Base-by-base conservation (phyloP, 2,888 invertebrate species). In the Orthosia gracilis region DNA sequence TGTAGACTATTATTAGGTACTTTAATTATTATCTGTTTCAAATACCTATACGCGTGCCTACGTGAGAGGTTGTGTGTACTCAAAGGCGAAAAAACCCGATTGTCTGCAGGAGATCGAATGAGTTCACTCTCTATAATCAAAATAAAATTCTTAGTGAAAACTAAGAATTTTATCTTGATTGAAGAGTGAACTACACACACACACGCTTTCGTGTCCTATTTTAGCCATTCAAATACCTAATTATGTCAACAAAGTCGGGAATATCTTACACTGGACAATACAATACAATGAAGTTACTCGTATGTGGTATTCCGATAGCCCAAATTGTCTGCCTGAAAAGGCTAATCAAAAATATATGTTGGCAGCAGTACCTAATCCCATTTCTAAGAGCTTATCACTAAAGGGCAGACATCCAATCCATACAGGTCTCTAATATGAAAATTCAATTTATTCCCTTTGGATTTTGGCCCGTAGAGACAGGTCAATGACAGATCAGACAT, bases 371-470 rank as follows among this genome's bases (percentile, higher is more conserved):
- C 15, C 23, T 26, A 71, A 61, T 65, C 55, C 13, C 12, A 65
- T 72, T 50, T 31, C 21, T 23, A 12, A 26, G 17, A 21, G 18
- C 21, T 65, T 76, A 59, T 77, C 62, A n/a, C 13, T 61, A 72
- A 66, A 18, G 18, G 17, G 17, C 57, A 54, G 45, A 64, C 63
- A 15, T 58, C 15, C 31, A 52, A 62, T 61, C 15, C 26, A 63
- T 50, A 50, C 49, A 66, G 18, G 18, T 9, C 26, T 11, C 17
- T 50, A 77, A 45, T 57, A 57, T 49, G 49, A 58, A 78, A 74
- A 78, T 74, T 68, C 61, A 65, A 78, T 78, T 65, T 62, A 74
- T 31, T 58, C 31, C n/a, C 47, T 59, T 31, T n/a, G n/a, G n/a
- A n/a, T n/a, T n/a, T n/a, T 31, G 23, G 61, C 55, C 62, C 49